Conservation (phyloP, 2,888 invertebrate genomes). For the Drosophila longiperda region DNA sequence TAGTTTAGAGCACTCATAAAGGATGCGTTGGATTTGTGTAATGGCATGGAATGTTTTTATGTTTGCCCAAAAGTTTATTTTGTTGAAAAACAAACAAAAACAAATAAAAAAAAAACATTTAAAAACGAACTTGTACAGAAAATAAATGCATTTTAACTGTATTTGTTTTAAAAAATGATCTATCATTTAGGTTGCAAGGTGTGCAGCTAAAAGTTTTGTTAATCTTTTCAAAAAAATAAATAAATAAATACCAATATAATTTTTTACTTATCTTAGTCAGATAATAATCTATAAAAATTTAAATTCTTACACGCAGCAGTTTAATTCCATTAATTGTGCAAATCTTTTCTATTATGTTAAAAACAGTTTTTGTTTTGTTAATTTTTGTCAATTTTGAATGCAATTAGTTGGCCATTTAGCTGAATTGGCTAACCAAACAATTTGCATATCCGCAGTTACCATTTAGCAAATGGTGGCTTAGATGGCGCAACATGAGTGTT, state of each 20-base stretch:
- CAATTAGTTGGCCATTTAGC: slow-evolving; percentile 50
- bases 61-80: slow-evolving; percentile 52
- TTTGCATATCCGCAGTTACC: slow-evolving; percentile 59
- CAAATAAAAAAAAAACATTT: not conserved
- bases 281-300: not conserved
- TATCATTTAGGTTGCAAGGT: not conserved
- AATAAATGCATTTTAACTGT: slow-evolving; percentile 9
- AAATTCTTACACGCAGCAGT: not conserved
- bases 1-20: slow-evolving; percentile 56
- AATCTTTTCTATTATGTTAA: slow-evolving; percentile 22
- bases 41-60: slow-evolving; percentile 78
- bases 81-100: slow-evolving; percentile 1
- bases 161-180: slow-evolving; percentile 3
- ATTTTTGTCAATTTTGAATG: slow-evolving; percentile 41
- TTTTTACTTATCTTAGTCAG: not conserved
- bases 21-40: slow-evolving; percentile 70
- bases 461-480: slow-evolving; percentile 49
- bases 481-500: slow-evolving; percentile 31
- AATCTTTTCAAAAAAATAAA: not conserved
- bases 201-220: not conserved
- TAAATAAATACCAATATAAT: not conserved
- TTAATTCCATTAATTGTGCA: slow-evolving; percentile 3
- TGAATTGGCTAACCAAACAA: slow-evolving; percentile 30
- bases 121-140: slow-evolving; percentile 13
- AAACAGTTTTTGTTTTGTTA: slow-evolving; percentile 33